These are phyloP conservation scores for Alaudala cheleensis DNA, from an alignment of 2,113 vertebrate genomes.

Conservation along the genomic window DNA sequence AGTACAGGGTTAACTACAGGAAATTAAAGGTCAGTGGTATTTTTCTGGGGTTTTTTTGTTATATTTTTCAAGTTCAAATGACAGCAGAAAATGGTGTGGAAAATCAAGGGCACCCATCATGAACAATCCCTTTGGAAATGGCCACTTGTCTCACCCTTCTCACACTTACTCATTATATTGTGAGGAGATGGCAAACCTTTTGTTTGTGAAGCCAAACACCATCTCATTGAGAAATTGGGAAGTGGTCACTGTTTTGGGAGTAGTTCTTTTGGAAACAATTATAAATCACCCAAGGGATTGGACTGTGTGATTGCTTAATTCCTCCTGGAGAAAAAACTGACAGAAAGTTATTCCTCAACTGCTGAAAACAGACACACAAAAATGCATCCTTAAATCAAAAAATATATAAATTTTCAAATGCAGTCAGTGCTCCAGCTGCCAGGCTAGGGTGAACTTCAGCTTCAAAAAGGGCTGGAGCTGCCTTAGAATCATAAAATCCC, in stretches of 20 bases:
- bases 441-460: not conserved
- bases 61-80: not conserved
- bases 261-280: not conserved
- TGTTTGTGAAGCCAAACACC: not conserved
- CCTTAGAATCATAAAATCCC: not conserved
- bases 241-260: not conserved
- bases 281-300: not conserved
- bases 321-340: not conserved
- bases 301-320: not conserved
- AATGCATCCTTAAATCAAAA: fast-evolving
- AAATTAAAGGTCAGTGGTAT: not conserved
- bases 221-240: not conserved
- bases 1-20: not conserved
- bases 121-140: not conserved
- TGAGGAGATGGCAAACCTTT: not conserved
- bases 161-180: not conserved
- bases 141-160: not conserved
- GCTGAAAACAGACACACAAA: not conserved
- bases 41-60: not conserved
- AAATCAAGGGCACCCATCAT: not conserved
- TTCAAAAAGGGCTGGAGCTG: not conserved
- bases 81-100: not conserved
- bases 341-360: not conserved
- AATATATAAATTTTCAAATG: not conserved
- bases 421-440: not conserved